A percentile compares a stretch with the other conserved stretches of the same genome.
Conservation (phyloP, 2,113 vertebrate species). For the Tetrax tetrax region DNA sequence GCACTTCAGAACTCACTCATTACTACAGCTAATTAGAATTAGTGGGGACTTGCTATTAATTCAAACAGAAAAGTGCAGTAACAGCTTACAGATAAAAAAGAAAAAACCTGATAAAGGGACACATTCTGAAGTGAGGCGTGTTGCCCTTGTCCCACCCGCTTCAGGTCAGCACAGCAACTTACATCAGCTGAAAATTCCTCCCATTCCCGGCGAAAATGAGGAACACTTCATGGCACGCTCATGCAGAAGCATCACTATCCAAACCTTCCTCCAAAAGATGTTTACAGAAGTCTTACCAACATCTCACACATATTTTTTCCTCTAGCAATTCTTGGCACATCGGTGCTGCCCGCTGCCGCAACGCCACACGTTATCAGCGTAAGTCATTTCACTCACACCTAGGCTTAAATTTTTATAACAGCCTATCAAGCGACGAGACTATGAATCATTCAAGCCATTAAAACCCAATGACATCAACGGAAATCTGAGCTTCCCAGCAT, state of each 20-base stretch:
- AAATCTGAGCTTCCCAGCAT: background rate
- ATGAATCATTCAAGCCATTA: constrained; percentile 7
- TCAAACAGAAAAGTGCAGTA: background rate
- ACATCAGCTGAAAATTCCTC: background rate
- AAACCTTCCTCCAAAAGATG: background rate
- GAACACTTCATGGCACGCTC: background rate
- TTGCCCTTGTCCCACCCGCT: background rate
- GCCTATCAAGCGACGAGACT: background rate
- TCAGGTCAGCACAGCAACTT: background rate
- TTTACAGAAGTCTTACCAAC: background rate
- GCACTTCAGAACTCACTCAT: constrained; percentile 39
- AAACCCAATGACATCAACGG: background rate
- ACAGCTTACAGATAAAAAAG: background rate
- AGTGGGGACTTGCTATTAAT: constrained; percentile 6
- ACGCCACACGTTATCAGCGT: background rate
- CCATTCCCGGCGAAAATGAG: background rate
- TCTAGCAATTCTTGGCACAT: background rate
- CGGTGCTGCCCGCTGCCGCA: background rate
- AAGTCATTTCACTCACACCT: background rate
- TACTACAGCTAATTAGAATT: constrained; percentile 48
- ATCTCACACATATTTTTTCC: background rate
- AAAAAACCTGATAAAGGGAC: background rate
- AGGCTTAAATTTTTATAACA: background rate
- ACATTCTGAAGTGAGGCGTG: background rate
- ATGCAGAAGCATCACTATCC: background rate